phyloP scores from a whole-genome alignment of 2,888 invertebrate genomes.

The Parnassius orleans region DNA sequence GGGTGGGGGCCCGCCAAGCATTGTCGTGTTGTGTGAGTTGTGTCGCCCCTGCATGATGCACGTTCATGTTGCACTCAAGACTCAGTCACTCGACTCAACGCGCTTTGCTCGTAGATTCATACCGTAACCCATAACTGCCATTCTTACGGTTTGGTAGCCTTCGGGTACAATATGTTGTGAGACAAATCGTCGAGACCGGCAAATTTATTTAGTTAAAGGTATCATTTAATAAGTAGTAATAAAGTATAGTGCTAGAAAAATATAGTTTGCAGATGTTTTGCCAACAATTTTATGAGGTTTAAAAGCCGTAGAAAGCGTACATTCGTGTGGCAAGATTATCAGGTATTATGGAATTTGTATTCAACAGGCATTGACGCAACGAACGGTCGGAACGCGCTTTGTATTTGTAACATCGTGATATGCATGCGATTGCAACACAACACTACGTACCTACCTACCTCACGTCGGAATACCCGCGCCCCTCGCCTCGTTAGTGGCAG shows the following conservation, averaged over 20 bases:
- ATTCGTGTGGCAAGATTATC: background rate
- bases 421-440: slow-evolving; percentile 29
- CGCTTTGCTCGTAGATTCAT: slow-evolving; percentile 48
- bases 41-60: slow-evolving; percentile 63
- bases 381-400: slow-evolving; percentile 15
- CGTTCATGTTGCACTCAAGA: no score
- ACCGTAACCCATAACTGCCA: slow-evolving; percentile 40
- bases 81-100: slow-evolving; percentile 49
- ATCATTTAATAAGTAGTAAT: background rate
- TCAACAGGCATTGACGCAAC: slow-evolving; percentile 21
- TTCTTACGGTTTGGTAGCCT: slow-evolving; percentile 38
- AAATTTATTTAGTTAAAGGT: slow-evolving; percentile 27
- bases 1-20: slow-evolving; percentile 65
- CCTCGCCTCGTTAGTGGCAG: slow-evolving; percentile 31
- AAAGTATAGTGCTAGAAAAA: background rate
- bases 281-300: background rate
- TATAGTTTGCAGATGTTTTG: slow-evolving; percentile 22
- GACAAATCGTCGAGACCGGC: slow-evolving; percentile 41
- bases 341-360: slow-evolving; percentile 13
- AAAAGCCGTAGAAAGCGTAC: background rate
- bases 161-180: slow-evolving; percentile 35
- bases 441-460: slow-evolving; percentile 19
- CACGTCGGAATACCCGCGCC: slow-evolving; percentile 26
- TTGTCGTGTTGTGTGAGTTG: slow-evolving; percentile 23
- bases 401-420: slow-evolving; percentile 10